Evolutionary conservation across 2,888 invertebrate genomes (phyloP), one percentile per base, ranked within the genome.

Genomic region (Leptura quadrifasciata): DNA sequence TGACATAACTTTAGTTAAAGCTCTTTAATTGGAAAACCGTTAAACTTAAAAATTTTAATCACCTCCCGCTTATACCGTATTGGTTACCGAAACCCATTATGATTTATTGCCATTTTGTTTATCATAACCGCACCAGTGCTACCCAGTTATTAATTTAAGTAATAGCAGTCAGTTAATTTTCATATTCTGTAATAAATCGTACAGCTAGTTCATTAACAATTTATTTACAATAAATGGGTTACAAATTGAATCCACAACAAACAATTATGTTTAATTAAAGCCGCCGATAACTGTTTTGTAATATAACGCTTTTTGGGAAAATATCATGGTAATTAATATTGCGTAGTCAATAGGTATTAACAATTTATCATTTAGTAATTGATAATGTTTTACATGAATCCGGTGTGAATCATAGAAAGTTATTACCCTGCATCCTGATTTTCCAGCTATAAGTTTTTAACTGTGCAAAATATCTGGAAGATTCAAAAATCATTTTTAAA

Each of bases 261-360:
- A n/a, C 24, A 15, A 4, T 31, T 8, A 61, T 61, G 15, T 61
- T 61, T 61, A 61, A 61, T 61, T 31, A 61, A 61, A 61, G 61
- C 61, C n/a, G n/a, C n/a, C 9, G 24, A 27, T 61, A 61, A 61
- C 31, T 17, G 27, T 27, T 27, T 27, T 31, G 24, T 27, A n/a
- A 61, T 27, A 1, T 31, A 27, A 6, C 8, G n/a, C 24, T 61
- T 61, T 61, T 61, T 17, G 17, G 20, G n/a, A 58, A 27, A 61
- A 61, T 27, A 27, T 4, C 61, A 9, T 24, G 24, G 20, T 61
- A 61, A 61, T 61, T 61, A 61, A 27, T 61, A 61, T 24, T 60
- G 4, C 8, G 60, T 24, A 24, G 15, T 39, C 24, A 21, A 15
- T 21, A 12, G 2, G 31, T 61, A 61, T 61, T 20, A 27, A 61